Base-by-base conservation (phyloP, 2,797 vertebrate genomes). In the Menidia menidia region DNA sequence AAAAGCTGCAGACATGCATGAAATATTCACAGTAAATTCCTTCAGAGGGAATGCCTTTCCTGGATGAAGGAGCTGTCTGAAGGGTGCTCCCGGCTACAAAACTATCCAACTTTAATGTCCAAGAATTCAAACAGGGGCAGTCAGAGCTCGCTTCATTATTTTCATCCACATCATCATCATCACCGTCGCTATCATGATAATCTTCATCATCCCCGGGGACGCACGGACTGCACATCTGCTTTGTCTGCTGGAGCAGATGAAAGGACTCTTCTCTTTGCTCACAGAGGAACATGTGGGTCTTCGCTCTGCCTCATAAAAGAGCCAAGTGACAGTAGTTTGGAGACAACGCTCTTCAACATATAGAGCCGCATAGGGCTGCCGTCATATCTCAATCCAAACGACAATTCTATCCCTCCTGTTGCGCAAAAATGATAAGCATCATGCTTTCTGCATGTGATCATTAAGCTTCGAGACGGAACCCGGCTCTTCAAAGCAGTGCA, bases 401-500 rank as follows among this genome's bases (percentile, higher is more conserved):
- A 64, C 69, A 58, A 44, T 55, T 45, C 3, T 2, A 67, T 78
- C 0, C 51, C 45, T 75, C 83, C 68, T 48, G 58, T 68, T 78
- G 74, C 75, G 47, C 80, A 69, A 57, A 86, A 50, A 67, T 82
- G 65, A 43, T 80, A 78, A 77, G 78, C 86, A 66, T 53, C 91
- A 92, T n/a, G 93, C 92, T 80, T 75, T 48, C 78, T 74, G 85
- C 92, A 92, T 56, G 90, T 93, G 92, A 91, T 83, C 81, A 50
- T 54, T 72, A 18, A 51, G 68, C 72, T 2, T 70, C 32, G 48
- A 67, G 61, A 54, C 43, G 9, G 66, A 84, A 68, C 86, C 76
- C 91, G 88, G 93, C 94, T 67, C 89, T 80, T 76, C 44, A 33
- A 59, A 84, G 78, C 65, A 15, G 35, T 55, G 86, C 94, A 94